These are phyloP conservation scores for Glossosoma conforme DNA, from an alignment of 1,140 invertebrate species.

Conservation along the genomic window DNA sequence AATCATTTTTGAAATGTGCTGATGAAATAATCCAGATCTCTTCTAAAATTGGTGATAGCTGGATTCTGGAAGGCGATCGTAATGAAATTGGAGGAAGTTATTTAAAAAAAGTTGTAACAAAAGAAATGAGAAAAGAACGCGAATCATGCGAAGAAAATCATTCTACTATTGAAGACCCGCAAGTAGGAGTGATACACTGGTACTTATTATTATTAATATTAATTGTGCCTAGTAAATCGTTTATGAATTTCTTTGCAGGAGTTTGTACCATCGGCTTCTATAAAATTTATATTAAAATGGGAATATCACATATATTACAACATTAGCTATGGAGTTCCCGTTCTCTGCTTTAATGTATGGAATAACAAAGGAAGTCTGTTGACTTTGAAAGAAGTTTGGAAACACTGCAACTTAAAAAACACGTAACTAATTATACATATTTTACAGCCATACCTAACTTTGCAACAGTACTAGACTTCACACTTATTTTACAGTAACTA, in stretches of 20 bases:
- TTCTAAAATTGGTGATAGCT: constrained; percentile 14
- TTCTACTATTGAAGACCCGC: no score
- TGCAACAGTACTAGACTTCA: no score
- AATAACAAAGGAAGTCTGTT: constrained; percentile 19
- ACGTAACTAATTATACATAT: no score
- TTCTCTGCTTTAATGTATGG: constrained; percentile 28
- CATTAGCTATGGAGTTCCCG: constrained; percentile 23
- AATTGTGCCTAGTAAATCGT: not conserved
- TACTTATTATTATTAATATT: not conserved
- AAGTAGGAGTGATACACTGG: no score
- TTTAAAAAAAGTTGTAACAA: constrained; percentile 14
- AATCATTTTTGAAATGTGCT: constrained; percentile 15
- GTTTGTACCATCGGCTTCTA: not conserved
- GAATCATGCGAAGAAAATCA: not conserved
- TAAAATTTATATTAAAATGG: constrained; percentile 12
- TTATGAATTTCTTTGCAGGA: not conserved
- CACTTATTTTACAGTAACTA: no score
- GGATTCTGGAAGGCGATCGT: constrained; percentile 13
- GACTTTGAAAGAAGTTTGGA: constrained; percentile 21
- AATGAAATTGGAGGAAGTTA: constrained; percentile 11
- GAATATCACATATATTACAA: constrained; percentile 28
- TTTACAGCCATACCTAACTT: no score
- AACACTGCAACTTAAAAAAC: constrained; percentile 12
- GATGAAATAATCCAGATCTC: constrained; percentile 13
- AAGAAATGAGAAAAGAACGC: not conserved